phyloP scores from a whole-genome alignment of 2,888 invertebrate genomes.

The Malthinus flaveolus region DNA sequence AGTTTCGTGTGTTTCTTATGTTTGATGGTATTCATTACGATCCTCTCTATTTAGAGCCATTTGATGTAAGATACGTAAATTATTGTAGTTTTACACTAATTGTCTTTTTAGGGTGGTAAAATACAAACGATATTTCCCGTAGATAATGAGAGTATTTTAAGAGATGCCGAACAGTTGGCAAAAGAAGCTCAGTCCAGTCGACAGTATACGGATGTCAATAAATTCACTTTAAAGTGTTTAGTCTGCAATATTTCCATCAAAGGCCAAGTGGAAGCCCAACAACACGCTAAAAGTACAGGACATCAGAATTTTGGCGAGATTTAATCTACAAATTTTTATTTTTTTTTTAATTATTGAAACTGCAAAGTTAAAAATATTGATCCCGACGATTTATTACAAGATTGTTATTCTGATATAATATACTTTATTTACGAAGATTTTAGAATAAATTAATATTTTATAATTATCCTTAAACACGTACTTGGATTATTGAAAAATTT shows the following conservation, averaged over 20 bases:
- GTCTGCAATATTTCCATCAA: slow-evolving; percentile 76
- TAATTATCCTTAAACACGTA: too few relatives aligned
- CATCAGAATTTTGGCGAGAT: slow-evolving; percentile 83
- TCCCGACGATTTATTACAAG: too few relatives aligned
- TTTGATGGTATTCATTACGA: slow-evolving; percentile 98
- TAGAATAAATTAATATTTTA: too few relatives aligned
- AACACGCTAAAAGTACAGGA: slow-evolving; percentile 82
- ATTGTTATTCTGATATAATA: too few relatives aligned
- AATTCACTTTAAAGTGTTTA: slow-evolving; percentile 82
- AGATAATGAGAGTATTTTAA: slow-evolving; percentile 70
- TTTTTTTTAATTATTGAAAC: too few relatives aligned
- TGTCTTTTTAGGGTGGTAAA: slow-evolving; percentile 62
- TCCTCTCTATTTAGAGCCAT: slow-evolving; percentile 84
- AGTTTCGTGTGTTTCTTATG: slow-evolving; percentile 80
- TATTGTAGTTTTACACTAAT: not conserved
- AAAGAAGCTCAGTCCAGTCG: slow-evolving; percentile 85
- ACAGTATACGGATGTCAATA: slow-evolving; percentile 89
- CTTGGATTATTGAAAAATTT: too few relatives aligned
- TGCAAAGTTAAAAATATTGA: too few relatives aligned
- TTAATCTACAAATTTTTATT: slow-evolving; percentile 44
- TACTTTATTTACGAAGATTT: too few relatives aligned
- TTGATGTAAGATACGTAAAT: slow-evolving; percentile 63
- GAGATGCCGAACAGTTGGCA: slow-evolving; percentile 83
- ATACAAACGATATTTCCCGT: slow-evolving; percentile 81
- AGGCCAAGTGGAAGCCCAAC: slow-evolving; percentile 81